Conservation (phyloP, 2,113 vertebrate genomes). For the Zosterops hypoxanthus region DNA sequence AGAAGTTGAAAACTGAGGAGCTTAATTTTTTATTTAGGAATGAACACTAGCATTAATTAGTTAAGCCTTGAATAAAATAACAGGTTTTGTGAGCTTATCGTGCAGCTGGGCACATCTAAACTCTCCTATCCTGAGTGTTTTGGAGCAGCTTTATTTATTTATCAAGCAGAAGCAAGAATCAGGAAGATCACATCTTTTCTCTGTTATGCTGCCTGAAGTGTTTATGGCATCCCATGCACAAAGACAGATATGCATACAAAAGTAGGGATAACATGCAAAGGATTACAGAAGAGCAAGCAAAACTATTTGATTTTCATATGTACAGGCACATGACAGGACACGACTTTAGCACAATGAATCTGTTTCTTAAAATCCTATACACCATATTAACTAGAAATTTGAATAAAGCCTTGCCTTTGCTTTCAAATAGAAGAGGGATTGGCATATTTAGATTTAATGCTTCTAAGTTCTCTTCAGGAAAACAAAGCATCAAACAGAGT, state of each 20-base stretch:
- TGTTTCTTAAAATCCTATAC: conserved; percentile 14
- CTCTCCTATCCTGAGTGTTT: not conserved
- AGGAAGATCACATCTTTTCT: not conserved
- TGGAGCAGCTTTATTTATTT: conserved; percentile 1
- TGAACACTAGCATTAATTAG: not conserved
- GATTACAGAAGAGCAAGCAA: not conserved
- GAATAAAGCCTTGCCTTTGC: not conserved
- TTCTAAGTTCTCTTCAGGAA: not conserved
- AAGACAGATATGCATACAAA: not conserved
- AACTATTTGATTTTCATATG: not conserved
- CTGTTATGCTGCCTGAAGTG: not conserved
- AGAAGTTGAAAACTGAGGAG: not conserved
- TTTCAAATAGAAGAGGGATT: not conserved
- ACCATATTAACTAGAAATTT: conserved; percentile 12
- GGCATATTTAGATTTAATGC: not conserved
- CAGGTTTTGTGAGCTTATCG: not conserved
- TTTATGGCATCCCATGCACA: not conserved
- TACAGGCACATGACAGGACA: not conserved
- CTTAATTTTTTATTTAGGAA: conserved; percentile 17
- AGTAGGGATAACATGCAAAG: not conserved
- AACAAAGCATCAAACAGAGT: not conserved
- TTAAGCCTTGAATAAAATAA: not conserved
- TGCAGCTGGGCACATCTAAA: not conserved
- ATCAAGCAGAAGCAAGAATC: not conserved
- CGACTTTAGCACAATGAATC: not conserved